A percentile compares a stretch with the other conserved stretches of the same genome.
These are phyloP conservation scores for Camponotus fellah DNA, from an alignment of 2,888 invertebrate genomes.

Conservation along the genomic window DNA sequence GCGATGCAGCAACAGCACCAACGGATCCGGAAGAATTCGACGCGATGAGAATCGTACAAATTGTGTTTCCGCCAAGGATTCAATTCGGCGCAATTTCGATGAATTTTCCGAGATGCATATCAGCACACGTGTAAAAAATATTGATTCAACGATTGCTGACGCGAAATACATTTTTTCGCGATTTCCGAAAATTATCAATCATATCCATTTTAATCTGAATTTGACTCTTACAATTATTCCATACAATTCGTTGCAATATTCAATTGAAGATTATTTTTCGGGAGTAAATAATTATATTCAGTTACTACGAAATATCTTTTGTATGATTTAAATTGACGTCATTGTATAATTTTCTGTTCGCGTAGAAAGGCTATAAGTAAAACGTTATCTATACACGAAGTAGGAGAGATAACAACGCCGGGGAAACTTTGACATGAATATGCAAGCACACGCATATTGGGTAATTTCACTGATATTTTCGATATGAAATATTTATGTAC, in stretches of 20 bases:
- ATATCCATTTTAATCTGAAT: not conserved
- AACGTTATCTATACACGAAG: not conserved
- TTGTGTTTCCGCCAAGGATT: conserved; percentile 15
- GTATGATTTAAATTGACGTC: not conserved
- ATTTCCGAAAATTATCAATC: not conserved
- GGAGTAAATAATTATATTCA: not conserved
- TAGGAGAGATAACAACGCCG: conserved; percentile 2
- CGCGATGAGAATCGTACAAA: not conserved
- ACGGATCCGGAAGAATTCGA: conserved; percentile 19
- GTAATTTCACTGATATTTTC: not conserved
- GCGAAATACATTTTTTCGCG: not conserved
- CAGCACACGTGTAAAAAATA: not conserved
- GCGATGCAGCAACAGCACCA: conserved; percentile 5
- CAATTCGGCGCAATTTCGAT: conserved; percentile 34
- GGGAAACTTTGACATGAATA: not conserved
- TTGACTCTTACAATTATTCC: not conserved
- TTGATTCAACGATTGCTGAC: not conserved
- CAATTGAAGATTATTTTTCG: not conserved
- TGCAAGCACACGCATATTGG: not conserved
- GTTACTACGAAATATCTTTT: not conserved
- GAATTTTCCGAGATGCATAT: not conserved
- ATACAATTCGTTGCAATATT: not conserved
- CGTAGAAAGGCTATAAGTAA: not conserved
- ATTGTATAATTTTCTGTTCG: not conserved
- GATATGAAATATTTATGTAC: not conserved